Evolutionary conservation across 1,140 invertebrate species (phyloP).

Genomic region (Araneus ventricosus): DNA sequence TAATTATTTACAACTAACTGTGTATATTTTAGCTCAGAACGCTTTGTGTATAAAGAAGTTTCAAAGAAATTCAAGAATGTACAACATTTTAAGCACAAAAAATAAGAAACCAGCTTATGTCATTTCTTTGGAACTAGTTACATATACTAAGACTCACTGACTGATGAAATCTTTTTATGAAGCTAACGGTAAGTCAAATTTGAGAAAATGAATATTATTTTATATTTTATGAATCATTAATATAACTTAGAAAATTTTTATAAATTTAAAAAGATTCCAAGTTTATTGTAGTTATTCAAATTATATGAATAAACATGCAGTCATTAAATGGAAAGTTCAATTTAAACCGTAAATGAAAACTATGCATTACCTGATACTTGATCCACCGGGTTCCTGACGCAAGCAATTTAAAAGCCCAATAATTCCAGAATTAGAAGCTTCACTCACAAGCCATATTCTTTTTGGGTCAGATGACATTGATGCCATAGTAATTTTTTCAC

Average conservation of each 20-base stretch:
- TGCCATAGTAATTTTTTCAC: constrained; percentile 80
- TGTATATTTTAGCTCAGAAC: too few species aligned
- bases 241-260: not conserved
- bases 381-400: constrained; percentile 89
- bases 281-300: too few species aligned
- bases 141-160: too few species aligned
- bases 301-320: too few species aligned
- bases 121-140: too few species aligned
- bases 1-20: too few species aligned
- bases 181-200: too few species aligned
- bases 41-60: too few species aligned
- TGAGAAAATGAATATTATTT: not conserved
- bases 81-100: too few species aligned
- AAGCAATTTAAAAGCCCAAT: constrained; percentile 94
- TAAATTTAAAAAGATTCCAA: not conserved
- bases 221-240: not conserved
- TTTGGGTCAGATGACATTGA: constrained; percentile 80
- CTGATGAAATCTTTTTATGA: too few species aligned
- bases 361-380: constrained; percentile 83
- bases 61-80: too few species aligned
- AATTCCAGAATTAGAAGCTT: constrained; percentile 85
- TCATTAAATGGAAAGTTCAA: not conserved
- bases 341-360: not conserved
- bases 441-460: constrained; percentile 87
- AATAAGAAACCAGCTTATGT: too few species aligned